Evolutionary conservation across 64 coral and sea anemone genomes (phyloP).

Genomic region (Catalaphyllia jardinei): DNA sequence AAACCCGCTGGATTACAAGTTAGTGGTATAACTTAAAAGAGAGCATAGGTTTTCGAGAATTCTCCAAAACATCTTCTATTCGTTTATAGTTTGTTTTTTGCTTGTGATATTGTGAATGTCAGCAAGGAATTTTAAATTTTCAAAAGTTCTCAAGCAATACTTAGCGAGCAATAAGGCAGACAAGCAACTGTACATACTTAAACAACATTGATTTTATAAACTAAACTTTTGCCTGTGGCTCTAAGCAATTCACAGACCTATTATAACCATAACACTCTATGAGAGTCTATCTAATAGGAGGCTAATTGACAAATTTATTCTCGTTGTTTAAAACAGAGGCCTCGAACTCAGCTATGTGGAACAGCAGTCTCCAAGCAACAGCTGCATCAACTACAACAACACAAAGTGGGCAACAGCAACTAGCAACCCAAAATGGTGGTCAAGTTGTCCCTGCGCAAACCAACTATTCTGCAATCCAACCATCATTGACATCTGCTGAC

Average conservation of each 20-base stretch:
- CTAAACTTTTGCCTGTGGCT: no score
- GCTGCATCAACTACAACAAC: neutral
- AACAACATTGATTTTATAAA: neutral
- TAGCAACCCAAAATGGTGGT: conserved; percentile 19
- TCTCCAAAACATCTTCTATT: no score
- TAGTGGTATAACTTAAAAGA: no score
- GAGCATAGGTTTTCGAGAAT: no score
- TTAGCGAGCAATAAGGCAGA: no score
- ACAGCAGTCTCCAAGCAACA: neutral
- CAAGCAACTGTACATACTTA: no score
- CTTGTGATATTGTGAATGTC: no score
- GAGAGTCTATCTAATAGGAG: neutral
- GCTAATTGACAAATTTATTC: neutral
- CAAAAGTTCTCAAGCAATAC: no score
- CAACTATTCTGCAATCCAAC: neutral
- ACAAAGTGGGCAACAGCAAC: conserved; percentile 34
- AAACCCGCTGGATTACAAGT: neutral
- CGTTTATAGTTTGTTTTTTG: no score
- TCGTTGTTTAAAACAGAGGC: neutral
- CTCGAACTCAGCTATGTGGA: conserved; percentile 1
- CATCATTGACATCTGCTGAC: neutral
- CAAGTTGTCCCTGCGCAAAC: neutral
- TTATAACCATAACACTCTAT: neutral
- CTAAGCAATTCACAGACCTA: no score
- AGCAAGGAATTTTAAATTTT: no score